Base-by-base conservation (phyloP, 1,140 invertebrate genomes). In the Drosophila micromelanica region DNA sequence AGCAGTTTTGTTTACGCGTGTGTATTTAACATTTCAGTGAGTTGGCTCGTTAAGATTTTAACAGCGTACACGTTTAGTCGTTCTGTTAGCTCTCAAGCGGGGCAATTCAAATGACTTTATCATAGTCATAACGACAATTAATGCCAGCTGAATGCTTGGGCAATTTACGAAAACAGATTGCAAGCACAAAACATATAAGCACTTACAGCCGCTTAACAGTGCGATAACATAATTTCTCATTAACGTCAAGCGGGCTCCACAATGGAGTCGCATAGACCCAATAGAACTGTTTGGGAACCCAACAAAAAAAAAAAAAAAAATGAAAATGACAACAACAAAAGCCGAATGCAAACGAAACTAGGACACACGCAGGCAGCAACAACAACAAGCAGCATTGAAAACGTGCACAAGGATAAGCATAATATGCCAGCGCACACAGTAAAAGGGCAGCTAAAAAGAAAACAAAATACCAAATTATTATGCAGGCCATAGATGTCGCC, bases 141-240 rank as follows among this genome's bases (percentile, higher is more conserved):
- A 74, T 63, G 37, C 64, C 52, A 12, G 27, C 45, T 57, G 45
- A 70, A 63, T 57, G 54, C 13, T 15, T 23, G 37, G 43, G 32
- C 51, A 62, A 69, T 52, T 62, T 51, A 45, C 54, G n/a, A 9
- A 45, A 64, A 23, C 42, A 15, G 1, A 59, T 11, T 20, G 8
- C 12, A 13, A 62, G 40, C 32, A 32, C 38, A 52, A 15, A 54
- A 11, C 9, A 35, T 30, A 40, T 17, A 59, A 45, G 35, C 55
- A 70, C 38, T 75, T 78, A 82, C 56, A 40, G 51, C 60, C 48
- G 55, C 60, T 69, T 89, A 77, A 84, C 84, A 87, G 79, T 54
- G 79, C 69, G 76, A 72, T 87, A 89, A 89, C 84, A 87, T 89
- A 74, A 89, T 89, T 82, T 87, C 84, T 80, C 73, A 87, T 87